Base-by-base conservation (phyloP, 2,113 vertebrate species). In the Halichoeres trimaculatus region DNA sequence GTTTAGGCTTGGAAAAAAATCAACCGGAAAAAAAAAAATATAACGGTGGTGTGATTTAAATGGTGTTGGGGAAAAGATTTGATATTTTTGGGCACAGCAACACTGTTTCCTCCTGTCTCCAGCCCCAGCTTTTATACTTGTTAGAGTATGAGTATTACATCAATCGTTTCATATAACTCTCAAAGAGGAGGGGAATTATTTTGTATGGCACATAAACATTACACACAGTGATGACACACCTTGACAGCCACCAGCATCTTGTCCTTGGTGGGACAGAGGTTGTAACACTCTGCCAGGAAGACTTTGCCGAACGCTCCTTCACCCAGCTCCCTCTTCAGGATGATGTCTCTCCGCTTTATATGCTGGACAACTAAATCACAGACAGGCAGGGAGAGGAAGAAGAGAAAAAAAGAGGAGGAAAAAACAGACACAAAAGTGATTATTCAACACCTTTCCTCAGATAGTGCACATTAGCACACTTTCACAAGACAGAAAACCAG, bases 291-390 rank as follows among this genome's bases (percentile, higher is more conserved):
- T 1, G 98, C 98, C 90, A 99, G 92, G 92, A 99, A 99, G 74
- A 99, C 98, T 92, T 99, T 99, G 5, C 98, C 98, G n/a, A 99
- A 99, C 40, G 98, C 97, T 75, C 98, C 98, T 89, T 99, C 98
- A 0, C 98, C 98, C 86, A 99, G 91, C 83, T 99, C 98, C 66
- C 98, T 93, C 91, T 99, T 98, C 93, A 99, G 89, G 87, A 99
- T 96, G 88, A 99, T 99, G 94, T 99, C 97, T 87, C 97, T 93
- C 70, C 97, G 94, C 93, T 99, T 99, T 84, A 99, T 98, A 72
- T 99, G 96, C 90, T 99, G 98, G 52, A 99, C 97, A 58, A 97
- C 98, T 99, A 91, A 53, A 90, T 76, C 53, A 61, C 35, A 56
- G 3, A 67, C 11, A 66, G 62, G 45, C 22, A 66, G 47, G 38